Conservation (phyloP, 2,113 vertebrate genomes). For the Macroglossus sobrinus region DNA sequence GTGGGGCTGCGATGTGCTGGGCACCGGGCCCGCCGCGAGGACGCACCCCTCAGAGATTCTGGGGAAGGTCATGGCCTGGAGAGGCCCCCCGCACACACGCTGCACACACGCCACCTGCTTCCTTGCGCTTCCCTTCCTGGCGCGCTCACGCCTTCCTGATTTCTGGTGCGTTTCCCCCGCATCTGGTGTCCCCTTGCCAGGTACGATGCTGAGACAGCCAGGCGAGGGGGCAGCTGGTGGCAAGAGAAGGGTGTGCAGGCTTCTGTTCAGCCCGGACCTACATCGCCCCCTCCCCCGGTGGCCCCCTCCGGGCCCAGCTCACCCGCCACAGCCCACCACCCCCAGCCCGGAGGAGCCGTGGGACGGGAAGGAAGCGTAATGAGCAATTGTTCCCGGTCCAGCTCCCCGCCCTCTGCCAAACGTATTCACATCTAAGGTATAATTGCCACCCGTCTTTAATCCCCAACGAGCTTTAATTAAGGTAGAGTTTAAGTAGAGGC, state of each 20-base stretch:
- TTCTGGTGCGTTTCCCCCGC: background rate
- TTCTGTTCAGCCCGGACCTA: background rate
- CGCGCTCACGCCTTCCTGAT: too few species aligned
- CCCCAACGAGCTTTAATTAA: conserved; percentile 66
- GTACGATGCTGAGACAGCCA: background rate
- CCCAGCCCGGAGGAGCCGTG: background rate
- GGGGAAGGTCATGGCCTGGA: background rate
- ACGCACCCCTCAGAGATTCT: background rate
- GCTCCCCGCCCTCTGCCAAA: conserved; percentile 31
- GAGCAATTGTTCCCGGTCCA: conserved; percentile 54
- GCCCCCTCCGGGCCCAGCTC: background rate
- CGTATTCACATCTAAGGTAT: conserved; percentile 26
- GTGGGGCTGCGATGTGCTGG: conserved; percentile 36
- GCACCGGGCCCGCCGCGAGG: background rate
- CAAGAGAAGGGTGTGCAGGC: background rate
- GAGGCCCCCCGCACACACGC: background rate
- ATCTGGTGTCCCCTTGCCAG: background rate
- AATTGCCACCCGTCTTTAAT: conserved; percentile 58
- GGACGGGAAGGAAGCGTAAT: conserved; percentile 13
- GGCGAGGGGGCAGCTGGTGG: background rate
- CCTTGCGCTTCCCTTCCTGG: too few species aligned
- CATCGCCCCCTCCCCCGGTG: background rate
- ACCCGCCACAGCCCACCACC: background rate
- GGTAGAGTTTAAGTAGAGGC: conserved; percentile 48
- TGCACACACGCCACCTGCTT: rapidly evolving